phyloP scores from a whole-genome alignment of 2,113 vertebrate genomes.

The Podarcis raffonei region DNA sequence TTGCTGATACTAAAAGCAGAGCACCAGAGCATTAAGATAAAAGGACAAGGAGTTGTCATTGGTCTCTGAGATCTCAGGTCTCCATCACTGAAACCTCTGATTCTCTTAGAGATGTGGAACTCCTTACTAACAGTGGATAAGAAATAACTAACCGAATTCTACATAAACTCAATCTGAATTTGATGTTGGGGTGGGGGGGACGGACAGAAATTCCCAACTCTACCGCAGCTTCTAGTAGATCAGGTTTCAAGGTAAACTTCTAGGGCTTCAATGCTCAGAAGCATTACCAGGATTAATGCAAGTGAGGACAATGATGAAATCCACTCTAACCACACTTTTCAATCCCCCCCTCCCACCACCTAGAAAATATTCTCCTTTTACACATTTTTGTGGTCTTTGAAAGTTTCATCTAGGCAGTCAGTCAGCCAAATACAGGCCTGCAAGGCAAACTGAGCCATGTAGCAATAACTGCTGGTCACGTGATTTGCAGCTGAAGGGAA shows the following conservation, averaged over 20 bases:
- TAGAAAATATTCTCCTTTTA: neutral
- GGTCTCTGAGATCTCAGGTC: neutral
- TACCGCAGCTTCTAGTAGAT: neutral
- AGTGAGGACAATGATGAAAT: neutral
- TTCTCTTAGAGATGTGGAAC: neutral
- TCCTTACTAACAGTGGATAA: neutral
- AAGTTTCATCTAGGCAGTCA: neutral
- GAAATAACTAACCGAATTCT: conserved; percentile 8
- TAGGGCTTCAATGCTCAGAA: neutral
- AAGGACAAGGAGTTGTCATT: neutral
- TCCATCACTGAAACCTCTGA: neutral
- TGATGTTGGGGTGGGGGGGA: conserved; percentile 2
- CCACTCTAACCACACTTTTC: neutral
- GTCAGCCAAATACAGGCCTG: neutral
- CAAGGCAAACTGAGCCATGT: neutral
- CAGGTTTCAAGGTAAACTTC: neutral
- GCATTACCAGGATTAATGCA: neutral
- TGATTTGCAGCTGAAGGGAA: neutral
- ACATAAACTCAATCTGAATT: neutral
- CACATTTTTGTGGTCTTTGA: neutral
- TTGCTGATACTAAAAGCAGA: neutral
- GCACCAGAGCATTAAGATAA: neutral
- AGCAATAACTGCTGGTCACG: neutral
- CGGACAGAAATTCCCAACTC: neutral
- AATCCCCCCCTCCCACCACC: neutral